Evolutionary conservation across 2,797 vertebrate species (phyloP).

Genomic region (Anniella stebbinsi): DNA sequence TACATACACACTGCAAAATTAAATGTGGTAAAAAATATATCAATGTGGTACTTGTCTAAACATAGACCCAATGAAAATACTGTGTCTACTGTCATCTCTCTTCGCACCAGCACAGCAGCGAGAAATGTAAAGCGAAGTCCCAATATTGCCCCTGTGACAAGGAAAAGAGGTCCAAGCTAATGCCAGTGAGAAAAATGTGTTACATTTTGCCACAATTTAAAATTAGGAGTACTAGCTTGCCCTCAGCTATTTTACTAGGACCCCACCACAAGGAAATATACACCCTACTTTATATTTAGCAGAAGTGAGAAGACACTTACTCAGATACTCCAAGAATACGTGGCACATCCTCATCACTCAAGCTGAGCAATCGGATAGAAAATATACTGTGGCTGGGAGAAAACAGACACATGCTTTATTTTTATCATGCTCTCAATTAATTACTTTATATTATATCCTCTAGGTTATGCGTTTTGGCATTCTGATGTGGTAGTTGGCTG

Average conservation of each 20-base stretch:
- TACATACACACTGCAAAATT: background rate
- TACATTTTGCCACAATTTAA: background rate
- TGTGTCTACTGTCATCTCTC: background rate
- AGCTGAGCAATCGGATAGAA: conserved; percentile 87
- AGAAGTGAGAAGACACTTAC: conserved; percentile 78
- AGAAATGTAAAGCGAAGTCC: background rate
- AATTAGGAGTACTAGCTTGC: background rate
- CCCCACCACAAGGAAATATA: background rate
- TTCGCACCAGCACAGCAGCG: background rate
- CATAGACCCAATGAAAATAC: background rate
- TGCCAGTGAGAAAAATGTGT: background rate
- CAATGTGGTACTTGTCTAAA: background rate
- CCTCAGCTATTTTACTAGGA: background rate
- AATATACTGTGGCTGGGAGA: conserved; percentile 92
- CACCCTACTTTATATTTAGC: background rate
- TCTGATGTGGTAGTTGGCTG: background rate
- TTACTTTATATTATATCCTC: background rate
- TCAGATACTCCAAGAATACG: conserved; percentile 83
- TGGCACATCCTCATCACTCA: conserved; percentile 73
- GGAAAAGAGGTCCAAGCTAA: background rate
- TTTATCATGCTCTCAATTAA: background rate
- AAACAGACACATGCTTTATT: conserved; percentile 39
- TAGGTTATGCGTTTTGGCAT: background rate
- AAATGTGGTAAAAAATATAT: background rate
- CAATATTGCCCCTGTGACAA: background rate